A percentile compares a stretch with the other conserved stretches of the same genome.
phyloP scores from a whole-genome alignment of 2,113 vertebrate species.

The Tretioscincus oriximinensis region DNA sequence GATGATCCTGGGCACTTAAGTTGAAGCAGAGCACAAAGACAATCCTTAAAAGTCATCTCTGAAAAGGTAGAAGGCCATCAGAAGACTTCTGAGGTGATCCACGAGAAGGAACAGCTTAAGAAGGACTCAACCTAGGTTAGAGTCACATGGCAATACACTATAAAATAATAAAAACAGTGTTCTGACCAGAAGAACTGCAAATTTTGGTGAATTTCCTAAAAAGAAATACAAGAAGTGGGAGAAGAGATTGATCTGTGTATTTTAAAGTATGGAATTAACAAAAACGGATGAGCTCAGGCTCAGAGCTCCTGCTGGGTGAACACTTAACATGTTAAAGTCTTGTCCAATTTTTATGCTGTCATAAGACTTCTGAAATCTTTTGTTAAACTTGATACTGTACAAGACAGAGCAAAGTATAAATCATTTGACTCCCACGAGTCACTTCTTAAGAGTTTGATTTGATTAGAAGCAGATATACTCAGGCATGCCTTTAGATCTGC shows the following conservation, averaged over 20 bases:
- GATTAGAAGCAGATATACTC: conserved; percentile 61
- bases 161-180: not conserved
- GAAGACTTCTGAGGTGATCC: not conserved
- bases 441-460: conserved; percentile 50
- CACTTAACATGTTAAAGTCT: conserved; percentile 38
- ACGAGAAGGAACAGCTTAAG: conserved; percentile 9
- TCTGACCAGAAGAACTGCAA: not conserved
- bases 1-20: not conserved
- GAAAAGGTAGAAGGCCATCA: not conserved
- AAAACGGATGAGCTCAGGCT: conserved; percentile 35
- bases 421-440: conserved; percentile 48
- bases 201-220: not conserved
- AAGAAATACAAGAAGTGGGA: conserved; percentile 21
- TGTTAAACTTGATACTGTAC: conserved; percentile 39
- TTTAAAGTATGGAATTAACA: conserved; percentile 43
- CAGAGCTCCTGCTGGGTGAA: conserved; percentile 39
- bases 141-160: not conserved
- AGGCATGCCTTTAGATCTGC: conserved; percentile 25
- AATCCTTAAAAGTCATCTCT: conserved; percentile 10
- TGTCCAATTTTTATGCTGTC: conserved; percentile 50
- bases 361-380: conserved; percentile 49
- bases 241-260: conserved; percentile 45
- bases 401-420: conserved; percentile 49
- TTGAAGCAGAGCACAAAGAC: conserved; percentile 6
- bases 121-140: not conserved